phyloP scores from a whole-genome alignment of 2,888 invertebrate genomes.

The Phalera bucephala region DNA sequence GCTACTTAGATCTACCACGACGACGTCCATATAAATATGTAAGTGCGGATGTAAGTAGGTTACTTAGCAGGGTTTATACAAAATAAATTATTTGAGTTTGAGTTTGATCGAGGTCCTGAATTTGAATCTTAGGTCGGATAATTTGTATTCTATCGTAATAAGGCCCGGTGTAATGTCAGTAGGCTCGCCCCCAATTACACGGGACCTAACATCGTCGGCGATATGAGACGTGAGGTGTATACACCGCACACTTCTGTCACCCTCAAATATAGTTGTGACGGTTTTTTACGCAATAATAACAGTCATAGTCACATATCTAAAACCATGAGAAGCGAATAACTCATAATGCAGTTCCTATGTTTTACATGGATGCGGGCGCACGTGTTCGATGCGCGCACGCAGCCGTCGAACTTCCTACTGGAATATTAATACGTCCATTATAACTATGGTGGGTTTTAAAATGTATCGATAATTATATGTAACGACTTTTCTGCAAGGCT shows the following conservation, averaged over 20 bases:
- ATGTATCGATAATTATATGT: constrained; percentile 2
- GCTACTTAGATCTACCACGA: too few relatives aligned
- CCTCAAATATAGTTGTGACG: not conserved
- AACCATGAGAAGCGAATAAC: constrained; percentile 30
- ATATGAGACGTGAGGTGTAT: too few relatives aligned
- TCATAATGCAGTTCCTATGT: constrained; percentile 68
- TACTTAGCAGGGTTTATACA: too few relatives aligned
- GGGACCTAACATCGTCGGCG: too few relatives aligned
- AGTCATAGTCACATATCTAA: not conserved
- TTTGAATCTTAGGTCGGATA: too few relatives aligned
- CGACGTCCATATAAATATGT: too few relatives aligned
- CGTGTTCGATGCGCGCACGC: constrained; percentile 46
- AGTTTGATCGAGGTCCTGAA: too few relatives aligned
- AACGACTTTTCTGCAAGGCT: not conserved
- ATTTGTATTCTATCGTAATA: too few relatives aligned
- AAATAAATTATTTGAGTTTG: too few relatives aligned
- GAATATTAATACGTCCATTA: constrained; percentile 62
- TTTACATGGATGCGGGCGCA: constrained; percentile 71
- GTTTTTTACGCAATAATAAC: not conserved
- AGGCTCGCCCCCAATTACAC: not conserved
- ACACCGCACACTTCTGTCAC: too few relatives aligned
- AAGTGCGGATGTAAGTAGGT: too few relatives aligned
- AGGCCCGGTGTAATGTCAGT: too few relatives aligned
- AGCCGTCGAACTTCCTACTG: constrained; percentile 50
- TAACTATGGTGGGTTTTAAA: constrained; percentile 12